These are phyloP conservation scores for Phrynocephalus versicolor DNA, from an alignment of 2,113 vertebrate genomes.

Conservation along the genomic window DNA sequence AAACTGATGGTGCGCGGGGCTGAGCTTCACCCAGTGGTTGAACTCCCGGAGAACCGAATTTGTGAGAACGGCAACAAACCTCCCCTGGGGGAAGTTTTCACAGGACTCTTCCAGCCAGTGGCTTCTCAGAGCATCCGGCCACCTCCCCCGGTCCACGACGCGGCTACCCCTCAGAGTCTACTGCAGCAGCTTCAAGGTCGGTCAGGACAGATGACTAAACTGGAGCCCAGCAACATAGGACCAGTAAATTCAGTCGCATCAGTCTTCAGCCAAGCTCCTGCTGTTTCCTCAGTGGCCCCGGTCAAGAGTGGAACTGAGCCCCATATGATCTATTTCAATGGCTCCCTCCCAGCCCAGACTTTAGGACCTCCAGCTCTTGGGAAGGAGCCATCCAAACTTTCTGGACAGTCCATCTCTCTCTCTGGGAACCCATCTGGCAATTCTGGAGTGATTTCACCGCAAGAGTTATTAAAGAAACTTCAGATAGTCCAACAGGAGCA, in stretches of 20 bases:
- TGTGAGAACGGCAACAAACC: conserved; percentile 72
- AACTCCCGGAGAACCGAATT: conserved; percentile 81
- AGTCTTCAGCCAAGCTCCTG: conserved; percentile 46
- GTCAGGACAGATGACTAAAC: conserved; percentile 24
- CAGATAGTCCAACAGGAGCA: conserved; percentile 90
- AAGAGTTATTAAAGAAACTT: conserved; percentile 88
- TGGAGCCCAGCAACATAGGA: neutral
- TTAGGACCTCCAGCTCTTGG: conserved; percentile 42
- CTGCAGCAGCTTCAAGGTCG: conserved; percentile 66
- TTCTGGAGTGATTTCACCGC: conserved; percentile 82
- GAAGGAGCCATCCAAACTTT: conserved; percentile 62
- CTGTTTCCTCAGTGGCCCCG: conserved; percentile 25
- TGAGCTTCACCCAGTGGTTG: conserved; percentile 80
- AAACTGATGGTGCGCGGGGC: conserved; percentile 86
- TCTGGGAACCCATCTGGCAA: conserved; percentile 53
- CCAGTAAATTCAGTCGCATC: neutral
- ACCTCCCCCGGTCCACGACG: neutral
- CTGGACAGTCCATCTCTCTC: conserved; percentile 45
- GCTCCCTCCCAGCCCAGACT: conserved; percentile 56
- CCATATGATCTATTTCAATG: conserved; percentile 72
- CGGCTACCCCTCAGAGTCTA: conserved; percentile 55
- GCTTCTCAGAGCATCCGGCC: neutral
- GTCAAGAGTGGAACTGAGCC: conserved; percentile 45
- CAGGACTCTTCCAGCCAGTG: conserved; percentile 77
- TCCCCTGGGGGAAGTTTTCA: conserved; percentile 64